These are phyloP conservation scores for Gastrophysa polygoni DNA, from an alignment of 2,888 invertebrate species.

Conservation along the genomic window DNA sequence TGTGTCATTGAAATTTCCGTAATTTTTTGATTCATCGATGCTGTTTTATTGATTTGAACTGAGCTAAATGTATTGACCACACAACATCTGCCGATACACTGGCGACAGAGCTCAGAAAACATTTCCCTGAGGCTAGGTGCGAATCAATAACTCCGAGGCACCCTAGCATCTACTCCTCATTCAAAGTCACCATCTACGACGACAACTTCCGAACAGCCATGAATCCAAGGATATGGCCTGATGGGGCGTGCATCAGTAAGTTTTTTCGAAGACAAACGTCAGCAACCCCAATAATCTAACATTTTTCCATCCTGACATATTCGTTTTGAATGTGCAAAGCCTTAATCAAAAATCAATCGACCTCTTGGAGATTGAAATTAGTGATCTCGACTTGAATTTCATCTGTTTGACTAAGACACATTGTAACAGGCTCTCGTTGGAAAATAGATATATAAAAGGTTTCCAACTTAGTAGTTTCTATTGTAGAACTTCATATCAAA, in stretches of 20 bases:
- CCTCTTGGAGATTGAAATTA: background rate
- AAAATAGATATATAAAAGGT: background rate
- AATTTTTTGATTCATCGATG: too few species aligned
- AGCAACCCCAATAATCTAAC: background rate
- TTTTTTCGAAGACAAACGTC: background rate
- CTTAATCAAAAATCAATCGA: background rate
- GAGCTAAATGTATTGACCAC: too few species aligned
- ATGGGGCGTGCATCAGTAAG: background rate
- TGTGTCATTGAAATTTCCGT: too few species aligned
- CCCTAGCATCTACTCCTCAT: background rate
- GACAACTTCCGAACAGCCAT: background rate
- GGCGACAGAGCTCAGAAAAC: background rate
- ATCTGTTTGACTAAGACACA: constrained; percentile 1
- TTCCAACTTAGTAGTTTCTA: constrained; percentile 1
- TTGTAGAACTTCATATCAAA: background rate
- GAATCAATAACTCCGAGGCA: background rate
- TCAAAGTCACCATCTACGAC: background rate
- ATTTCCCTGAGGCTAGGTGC: background rate
- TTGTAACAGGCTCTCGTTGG: background rate
- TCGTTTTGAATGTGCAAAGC: background rate
- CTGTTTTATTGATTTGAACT: too few species aligned
- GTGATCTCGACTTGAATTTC: background rate
- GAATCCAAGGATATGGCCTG: background rate
- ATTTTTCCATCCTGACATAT: background rate
- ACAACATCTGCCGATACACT: background rate